A percentile compares a stretch with the other conserved stretches of the same genome.
Evolutionary conservation across 2,888 invertebrate species (phyloP).

Genomic region (Lasioglossum pauxillum): DNA sequence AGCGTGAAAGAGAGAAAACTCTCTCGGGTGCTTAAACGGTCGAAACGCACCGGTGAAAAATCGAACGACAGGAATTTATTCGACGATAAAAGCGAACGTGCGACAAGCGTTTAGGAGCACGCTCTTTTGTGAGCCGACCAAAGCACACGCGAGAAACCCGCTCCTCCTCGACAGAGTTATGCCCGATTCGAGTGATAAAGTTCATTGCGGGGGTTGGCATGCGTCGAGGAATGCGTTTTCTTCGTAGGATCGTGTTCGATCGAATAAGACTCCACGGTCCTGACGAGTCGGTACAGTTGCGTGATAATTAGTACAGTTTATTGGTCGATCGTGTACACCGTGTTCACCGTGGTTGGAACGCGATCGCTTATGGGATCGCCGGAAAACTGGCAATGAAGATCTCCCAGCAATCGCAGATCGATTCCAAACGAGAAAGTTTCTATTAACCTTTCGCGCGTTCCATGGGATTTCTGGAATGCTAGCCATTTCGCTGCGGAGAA

Average conservation of each 20-base stretch:
- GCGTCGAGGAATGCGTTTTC: constrained; percentile 4
- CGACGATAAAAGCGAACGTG: constrained; percentile 40
- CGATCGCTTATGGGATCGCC: not conserved
- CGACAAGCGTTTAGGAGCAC: constrained; percentile 42
- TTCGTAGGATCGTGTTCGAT: not conserved
- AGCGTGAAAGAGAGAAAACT: constrained; percentile 2
- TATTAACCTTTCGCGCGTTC: constrained; percentile 3
- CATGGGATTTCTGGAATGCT: not conserved
- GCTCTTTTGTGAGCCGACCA: not conserved
- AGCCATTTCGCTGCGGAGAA: not conserved
- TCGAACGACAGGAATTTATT: constrained; percentile 44
- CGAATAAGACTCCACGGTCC: not conserved
- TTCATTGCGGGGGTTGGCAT: not conserved
- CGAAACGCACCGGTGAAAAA: constrained; percentile 30
- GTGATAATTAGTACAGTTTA: constrained; percentile 21
- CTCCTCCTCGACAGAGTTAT: constrained; percentile 30
- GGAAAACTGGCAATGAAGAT: not conserved
- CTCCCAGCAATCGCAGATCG: not conserved
- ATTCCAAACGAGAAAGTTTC: not conserved
- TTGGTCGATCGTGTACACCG: not conserved
- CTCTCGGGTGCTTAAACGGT: not conserved
- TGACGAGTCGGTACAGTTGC: not conserved
- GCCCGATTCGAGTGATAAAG: constrained; percentile 34
- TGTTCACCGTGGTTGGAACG: not conserved
- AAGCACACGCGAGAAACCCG: constrained; percentile 25